A percentile compares a stretch with the other conserved stretches of the same genome.
Conservation (phyloP, 2,113 vertebrate genomes). For the Bungarus multicinctus region DNA sequence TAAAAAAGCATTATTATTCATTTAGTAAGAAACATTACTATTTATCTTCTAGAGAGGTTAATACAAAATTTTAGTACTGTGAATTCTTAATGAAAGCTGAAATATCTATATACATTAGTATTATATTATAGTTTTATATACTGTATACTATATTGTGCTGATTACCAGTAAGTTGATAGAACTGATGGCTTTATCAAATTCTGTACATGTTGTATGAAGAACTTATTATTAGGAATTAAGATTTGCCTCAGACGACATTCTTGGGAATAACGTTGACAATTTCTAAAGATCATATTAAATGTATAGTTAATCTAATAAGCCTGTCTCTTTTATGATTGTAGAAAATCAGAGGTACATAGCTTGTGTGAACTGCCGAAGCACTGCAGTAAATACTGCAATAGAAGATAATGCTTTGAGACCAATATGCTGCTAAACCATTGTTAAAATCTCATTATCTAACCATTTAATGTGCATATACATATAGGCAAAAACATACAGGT, state of each 20-base stretch:
- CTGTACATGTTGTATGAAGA: not conserved
- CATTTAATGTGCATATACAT: not conserved
- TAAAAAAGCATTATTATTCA: not conserved
- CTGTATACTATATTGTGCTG: not conserved
- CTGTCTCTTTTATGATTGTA: not conserved
- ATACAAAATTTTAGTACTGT: not conserved
- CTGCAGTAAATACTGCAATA: not conserved
- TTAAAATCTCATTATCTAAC: constrained; percentile 17
- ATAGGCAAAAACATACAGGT: not conserved
- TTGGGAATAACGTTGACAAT: not conserved
- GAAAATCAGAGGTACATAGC: not conserved
- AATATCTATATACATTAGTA: not conserved
- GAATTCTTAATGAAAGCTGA: not conserved
- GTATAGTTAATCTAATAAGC: not conserved
- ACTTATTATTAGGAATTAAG: not conserved
- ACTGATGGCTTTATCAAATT: not conserved
- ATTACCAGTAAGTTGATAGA: not conserved
- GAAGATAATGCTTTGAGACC: not conserved
- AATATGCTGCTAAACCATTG: not conserved
- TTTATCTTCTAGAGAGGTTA: not conserved
- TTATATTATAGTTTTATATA: not conserved
- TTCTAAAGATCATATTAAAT: not conserved
- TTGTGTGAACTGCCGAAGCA: not conserved
- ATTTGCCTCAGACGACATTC: not conserved
- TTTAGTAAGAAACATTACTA: not conserved